Base-by-base conservation (phyloP, 2,797 vertebrate genomes). In the Odontamblyopus lacepedii region DNA sequence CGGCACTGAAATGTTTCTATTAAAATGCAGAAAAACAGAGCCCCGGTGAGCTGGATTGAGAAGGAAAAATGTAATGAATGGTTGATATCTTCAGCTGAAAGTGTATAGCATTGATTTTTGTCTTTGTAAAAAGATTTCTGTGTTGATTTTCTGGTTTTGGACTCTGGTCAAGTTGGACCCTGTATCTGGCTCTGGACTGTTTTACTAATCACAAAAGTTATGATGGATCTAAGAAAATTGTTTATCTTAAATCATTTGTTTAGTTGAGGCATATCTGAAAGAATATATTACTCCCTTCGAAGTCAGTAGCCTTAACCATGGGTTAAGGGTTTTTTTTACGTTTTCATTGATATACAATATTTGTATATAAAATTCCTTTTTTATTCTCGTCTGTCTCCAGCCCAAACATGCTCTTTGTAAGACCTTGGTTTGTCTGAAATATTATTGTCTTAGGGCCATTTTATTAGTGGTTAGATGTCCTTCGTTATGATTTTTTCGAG, bases 1-100 rank as follows among this genome's bases (percentile, higher is more conserved):
- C 51, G 70, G 38, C 70, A 51, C 76, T 67, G 53, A 72, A 68
- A 76, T 74, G 50, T 69, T 59, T 72, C 75, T 57, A 67, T 83
- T 71, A 69, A 51, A 71, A 69, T 68, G 76, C 72, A 62, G 60
- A n/a, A 72, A 69, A 77, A 73, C 15, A 26, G 48, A 77, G 63
- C 61, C 18, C 38, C 13, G 38, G 2, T 56, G 61, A 70, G 48
- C 48, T 50, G 5, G 15, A 16, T 30, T 72, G 70, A 72, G 26
- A 15, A 51, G 38, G 27, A 44, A 18, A 18, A 18, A 51, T 7
- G 50, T n/a, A n/a, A 55, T 55, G 51, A 55, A 19, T 55, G n/a
- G 51, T 55, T 55, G 3, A 48, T 48, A 48, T 48, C 44, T 48
- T n/a, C 51, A 19, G 51, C 5, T 55, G 51, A n/a, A n/a, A 55